phyloP scores from a whole-genome alignment of 2,888 invertebrate genomes.

The Andrena hattorfiana region DNA sequence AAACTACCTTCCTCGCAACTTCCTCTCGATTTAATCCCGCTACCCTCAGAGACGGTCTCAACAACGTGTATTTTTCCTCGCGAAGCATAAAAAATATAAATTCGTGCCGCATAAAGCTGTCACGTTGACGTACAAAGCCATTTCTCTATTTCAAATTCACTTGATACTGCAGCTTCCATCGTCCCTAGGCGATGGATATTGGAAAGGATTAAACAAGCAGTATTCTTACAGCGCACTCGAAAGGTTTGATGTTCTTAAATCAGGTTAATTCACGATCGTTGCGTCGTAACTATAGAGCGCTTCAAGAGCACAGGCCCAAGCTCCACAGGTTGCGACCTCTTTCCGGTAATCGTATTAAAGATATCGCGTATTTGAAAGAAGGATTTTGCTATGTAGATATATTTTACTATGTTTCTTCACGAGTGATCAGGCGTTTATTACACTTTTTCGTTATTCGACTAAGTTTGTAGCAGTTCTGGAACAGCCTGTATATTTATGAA shows the following conservation, averaged over 20 bases:
- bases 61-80: neutral
- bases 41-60: neutral
- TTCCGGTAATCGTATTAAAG: too few species aligned
- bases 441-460: too few species aligned
- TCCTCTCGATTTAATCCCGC: neutral
- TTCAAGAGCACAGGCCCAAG: too few species aligned
- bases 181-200: neutral
- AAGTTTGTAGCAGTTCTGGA: too few species aligned
- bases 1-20: too few species aligned
- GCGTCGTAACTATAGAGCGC: neutral
- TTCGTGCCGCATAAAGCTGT: neutral
- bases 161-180: too few species aligned
- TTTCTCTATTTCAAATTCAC: neutral
- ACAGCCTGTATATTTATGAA: neutral
- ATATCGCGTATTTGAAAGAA: too few species aligned
- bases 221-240: neutral
- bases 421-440: too few species aligned
- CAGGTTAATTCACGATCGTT: slow-evolving; percentile 35
- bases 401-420: too few species aligned
- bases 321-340: too few species aligned
- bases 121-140: neutral
- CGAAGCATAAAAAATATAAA: neutral
- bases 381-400: too few species aligned
- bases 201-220: neutral
- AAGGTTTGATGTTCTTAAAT: neutral